Percentiles rank a stretch among this genome's conserved stretches.
phyloP scores from a whole-genome alignment of 64 coral and sea anemone genomes.

The Actinia equina region DNA sequence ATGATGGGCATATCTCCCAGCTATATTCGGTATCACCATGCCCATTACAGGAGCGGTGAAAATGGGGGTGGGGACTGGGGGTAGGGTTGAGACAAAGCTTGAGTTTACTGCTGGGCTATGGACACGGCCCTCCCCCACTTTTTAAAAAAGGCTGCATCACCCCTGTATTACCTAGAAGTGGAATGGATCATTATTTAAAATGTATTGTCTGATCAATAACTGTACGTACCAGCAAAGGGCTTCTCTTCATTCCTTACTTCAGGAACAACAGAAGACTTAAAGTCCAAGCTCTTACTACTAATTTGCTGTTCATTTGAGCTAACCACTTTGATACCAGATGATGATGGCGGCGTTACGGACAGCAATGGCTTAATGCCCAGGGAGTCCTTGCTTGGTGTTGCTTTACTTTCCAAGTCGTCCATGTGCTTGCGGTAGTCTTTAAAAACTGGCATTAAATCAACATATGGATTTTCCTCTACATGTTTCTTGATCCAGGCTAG shows the following conservation, averaged over 20 bases:
- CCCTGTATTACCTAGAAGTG: too few species aligned
- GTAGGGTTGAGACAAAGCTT: too few species aligned
- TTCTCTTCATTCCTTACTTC: constrained; percentile 17
- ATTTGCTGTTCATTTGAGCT: neutral
- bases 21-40: too few species aligned
- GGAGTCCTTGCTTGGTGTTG: neutral
- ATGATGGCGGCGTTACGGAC: neutral
- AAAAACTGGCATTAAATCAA: constrained; percentile 90
- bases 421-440: constrained; percentile 92
- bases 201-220: too few species aligned
- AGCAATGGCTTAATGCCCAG: neutral
- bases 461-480: constrained; percentile 72
- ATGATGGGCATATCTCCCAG: too few species aligned
- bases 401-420: constrained; percentile 67
- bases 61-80: too few species aligned
- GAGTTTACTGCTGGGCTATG: too few species aligned
- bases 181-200: too few species aligned
- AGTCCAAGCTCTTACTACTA: constrained; percentile 9
- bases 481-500: constrained; percentile 83
- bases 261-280: neutral
- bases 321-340: neutral
- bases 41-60: too few species aligned
- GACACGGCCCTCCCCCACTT: too few species aligned
- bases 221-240: constrained; percentile 18
- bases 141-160: too few species aligned